These are phyloP conservation scores for Urophycis tenuis DNA, from an alignment of 2,797 vertebrate species.

Conservation along the genomic window DNA sequence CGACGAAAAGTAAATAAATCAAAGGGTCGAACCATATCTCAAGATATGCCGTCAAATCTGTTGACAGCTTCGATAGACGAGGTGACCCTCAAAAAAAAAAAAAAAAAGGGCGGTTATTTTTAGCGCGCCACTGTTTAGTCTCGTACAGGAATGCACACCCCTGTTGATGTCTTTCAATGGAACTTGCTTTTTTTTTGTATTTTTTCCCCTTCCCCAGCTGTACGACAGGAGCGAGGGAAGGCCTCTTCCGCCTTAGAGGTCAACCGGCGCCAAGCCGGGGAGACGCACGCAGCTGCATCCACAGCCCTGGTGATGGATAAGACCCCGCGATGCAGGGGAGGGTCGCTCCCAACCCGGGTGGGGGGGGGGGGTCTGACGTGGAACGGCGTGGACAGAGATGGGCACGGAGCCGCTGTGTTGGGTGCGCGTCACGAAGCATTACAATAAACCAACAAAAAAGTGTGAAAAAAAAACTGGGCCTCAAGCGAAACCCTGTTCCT, in stretches of 20 bases:
- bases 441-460: background rate
- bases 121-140: background rate
- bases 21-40: background rate
- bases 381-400: too few relatives aligned
- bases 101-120: background rate
- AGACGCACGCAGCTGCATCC: background rate
- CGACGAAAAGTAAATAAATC: background rate
- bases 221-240: background rate
- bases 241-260: conserved; percentile 6
- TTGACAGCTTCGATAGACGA: conserved; percentile 9
- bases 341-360: too few relatives aligned
- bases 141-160: background rate
- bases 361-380: too few relatives aligned
- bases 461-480: background rate
- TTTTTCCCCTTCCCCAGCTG: background rate
- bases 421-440: background rate
- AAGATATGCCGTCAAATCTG: background rate
- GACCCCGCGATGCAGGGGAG: background rate
- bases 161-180: background rate
- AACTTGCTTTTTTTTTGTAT: background rate
- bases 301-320: background rate
- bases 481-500: background rate
- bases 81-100: too few relatives aligned
- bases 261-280: background rate
- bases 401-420: background rate